Evolutionary conservation across 1,140 invertebrate species (phyloP).

Genomic region (Melitaea cinxia): DNA sequence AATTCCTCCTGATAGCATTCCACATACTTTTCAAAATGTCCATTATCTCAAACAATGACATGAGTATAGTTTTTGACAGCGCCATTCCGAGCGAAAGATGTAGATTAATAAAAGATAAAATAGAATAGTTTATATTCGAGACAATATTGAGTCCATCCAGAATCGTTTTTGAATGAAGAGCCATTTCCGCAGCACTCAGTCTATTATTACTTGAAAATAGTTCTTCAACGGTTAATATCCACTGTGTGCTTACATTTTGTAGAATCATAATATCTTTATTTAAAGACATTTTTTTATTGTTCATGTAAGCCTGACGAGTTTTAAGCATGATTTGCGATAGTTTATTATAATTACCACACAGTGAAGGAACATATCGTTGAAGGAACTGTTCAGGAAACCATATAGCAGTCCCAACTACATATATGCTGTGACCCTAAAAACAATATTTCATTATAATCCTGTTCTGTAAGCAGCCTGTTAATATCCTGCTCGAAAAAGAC

Average conservation of each 20-base stretch:
- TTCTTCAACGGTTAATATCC: constrained; percentile 85
- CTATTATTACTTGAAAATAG: constrained; percentile 80
- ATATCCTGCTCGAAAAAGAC: too few species aligned
- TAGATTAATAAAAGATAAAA: constrained; percentile 89
- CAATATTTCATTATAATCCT: constrained; percentile 8
- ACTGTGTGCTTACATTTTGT: constrained; percentile 69
- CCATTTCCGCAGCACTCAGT: constrained; percentile 84
- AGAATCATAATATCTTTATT: constrained; percentile 81
- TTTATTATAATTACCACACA: constrained; percentile 84
- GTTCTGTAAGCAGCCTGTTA: too few species aligned
- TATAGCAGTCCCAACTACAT: constrained; percentile 87
- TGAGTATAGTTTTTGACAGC: constrained; percentile 89
- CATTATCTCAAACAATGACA: constrained; percentile 89
- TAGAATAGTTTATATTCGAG: constrained; percentile 84
- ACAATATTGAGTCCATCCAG: constrained; percentile 85
- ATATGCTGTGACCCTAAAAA: constrained; percentile 86
- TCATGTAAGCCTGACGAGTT: constrained; percentile 83
- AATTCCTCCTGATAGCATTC: constrained; percentile 84
- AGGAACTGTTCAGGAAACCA: constrained; percentile 93
- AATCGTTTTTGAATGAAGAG: constrained; percentile 83
- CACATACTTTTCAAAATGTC: constrained; percentile 92
- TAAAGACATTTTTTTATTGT: constrained; percentile 82
- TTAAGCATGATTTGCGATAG: constrained; percentile 80
- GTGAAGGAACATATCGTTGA: constrained; percentile 83
- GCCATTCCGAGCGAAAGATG: constrained; percentile 89